Evolutionary conservation across 2,113 vertebrate species (phyloP).

Genomic region (Carettochelys insculpta): DNA sequence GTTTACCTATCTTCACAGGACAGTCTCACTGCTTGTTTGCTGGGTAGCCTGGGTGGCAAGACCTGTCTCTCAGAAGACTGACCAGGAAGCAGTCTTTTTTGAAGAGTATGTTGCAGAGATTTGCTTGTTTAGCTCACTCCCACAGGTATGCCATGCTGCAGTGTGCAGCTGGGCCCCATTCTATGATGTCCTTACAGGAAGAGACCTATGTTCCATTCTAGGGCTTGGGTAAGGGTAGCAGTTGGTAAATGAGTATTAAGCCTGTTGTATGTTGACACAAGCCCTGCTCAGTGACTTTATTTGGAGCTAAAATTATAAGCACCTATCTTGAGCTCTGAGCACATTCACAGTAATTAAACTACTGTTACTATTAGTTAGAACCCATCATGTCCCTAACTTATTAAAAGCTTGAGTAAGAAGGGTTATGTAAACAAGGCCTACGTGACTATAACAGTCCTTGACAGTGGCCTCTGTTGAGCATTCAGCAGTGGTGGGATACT

Average conservation of each 20-base stretch:
- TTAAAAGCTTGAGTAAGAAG: not conserved
- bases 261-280: not conserved
- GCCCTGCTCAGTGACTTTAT: not conserved
- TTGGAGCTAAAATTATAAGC: not conserved
- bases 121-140: not conserved
- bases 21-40: not conserved
- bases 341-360: not conserved
- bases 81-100: not conserved
- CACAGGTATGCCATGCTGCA: not conserved
- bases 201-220: not conserved
- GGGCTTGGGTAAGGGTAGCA: not conserved
- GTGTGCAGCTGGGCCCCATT: not conserved
- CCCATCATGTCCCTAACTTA: not conserved
- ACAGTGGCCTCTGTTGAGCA: not conserved
- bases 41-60: rapidly evolving
- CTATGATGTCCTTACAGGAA: not conserved
- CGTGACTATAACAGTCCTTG: not conserved
- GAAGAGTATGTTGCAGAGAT: not conserved
- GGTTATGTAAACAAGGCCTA: not conserved
- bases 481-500: not conserved
- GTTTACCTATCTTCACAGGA: not conserved
- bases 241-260: not conserved
- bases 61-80: not conserved
- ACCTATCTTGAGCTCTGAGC: not conserved
- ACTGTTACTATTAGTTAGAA: not conserved